phyloP scores from a whole-genome alignment of 2,888 invertebrate genomes.

The Spicauda simplicius region DNA sequence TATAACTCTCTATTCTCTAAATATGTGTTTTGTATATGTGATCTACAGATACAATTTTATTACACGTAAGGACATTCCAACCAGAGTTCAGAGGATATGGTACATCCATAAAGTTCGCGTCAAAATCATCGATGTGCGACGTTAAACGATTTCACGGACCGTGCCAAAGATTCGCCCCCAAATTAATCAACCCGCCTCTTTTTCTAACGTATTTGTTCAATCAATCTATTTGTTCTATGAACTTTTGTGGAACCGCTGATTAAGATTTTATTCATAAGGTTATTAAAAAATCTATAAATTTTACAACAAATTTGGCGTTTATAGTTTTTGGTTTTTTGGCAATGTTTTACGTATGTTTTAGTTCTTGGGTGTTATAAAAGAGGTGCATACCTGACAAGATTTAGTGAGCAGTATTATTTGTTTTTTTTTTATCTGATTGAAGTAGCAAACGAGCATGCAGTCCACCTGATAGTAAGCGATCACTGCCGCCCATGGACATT shows the following conservation, averaged over 20 bases:
- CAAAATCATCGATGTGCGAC: slow-evolving; percentile 72
- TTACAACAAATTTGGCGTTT: slow-evolving; percentile 29
- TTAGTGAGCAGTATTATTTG: too few relatives aligned
- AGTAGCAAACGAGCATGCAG: too few relatives aligned
- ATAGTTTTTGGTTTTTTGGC: slow-evolving; percentile 44
- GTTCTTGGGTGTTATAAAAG: not conserved
- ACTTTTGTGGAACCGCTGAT: slow-evolving; percentile 70
- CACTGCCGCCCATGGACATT: too few relatives aligned
- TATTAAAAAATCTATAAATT: slow-evolving; percentile 37
- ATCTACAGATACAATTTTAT: not conserved
- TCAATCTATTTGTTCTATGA: slow-evolving; percentile 67
- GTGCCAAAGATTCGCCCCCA: slow-evolving; percentile 60
- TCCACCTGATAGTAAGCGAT: too few relatives aligned
- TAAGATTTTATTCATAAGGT: slow-evolving; percentile 82
- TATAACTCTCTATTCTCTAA: too few relatives aligned
- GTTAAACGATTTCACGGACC: slow-evolving; percentile 65
- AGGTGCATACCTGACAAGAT: not conserved
- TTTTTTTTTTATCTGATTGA: too few relatives aligned
- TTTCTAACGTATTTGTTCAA: slow-evolving; percentile 78
- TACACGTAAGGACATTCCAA: not conserved
- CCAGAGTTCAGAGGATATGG: slow-evolving; percentile 45
- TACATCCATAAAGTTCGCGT: slow-evolving; percentile 61
- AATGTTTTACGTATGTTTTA: not conserved
- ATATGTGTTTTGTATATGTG: too few relatives aligned
- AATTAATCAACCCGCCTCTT: slow-evolving; percentile 80